Percentiles rank a stretch among this genome's conserved stretches.
These are phyloP conservation scores for Lanistes nyassanus DNA, from an alignment of 1,140 invertebrate species.

Conservation along the genomic window DNA sequence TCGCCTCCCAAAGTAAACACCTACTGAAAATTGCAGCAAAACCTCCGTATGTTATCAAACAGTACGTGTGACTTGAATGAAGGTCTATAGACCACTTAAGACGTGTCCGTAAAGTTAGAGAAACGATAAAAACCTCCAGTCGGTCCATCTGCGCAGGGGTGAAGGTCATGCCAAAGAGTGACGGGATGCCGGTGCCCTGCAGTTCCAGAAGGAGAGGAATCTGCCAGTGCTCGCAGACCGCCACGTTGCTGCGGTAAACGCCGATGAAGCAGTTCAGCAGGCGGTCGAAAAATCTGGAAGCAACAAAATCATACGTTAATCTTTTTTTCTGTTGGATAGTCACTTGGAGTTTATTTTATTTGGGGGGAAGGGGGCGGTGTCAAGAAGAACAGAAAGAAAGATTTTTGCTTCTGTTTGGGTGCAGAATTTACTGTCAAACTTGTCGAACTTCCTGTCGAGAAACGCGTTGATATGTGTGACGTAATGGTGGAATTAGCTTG, in stretches of 20 bases:
- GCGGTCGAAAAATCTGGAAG: constrained; percentile 19
- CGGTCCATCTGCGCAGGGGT: constrained; percentile 18
- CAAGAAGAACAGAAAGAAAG: too few species aligned
- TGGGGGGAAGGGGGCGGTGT: too few species aligned
- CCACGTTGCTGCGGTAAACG: constrained; percentile 13
- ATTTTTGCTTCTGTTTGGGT: too few species aligned
- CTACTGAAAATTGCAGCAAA: not conserved
- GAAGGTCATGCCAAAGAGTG: constrained; percentile 29
- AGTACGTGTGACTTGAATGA: not conserved
- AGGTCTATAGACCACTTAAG: not conserved
- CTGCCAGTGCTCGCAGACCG: constrained; percentile 29
- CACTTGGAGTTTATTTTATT: too few species aligned
- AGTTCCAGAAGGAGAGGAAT: constrained; percentile 28
- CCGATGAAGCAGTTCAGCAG: constrained; percentile 19
- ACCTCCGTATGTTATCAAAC: not conserved
- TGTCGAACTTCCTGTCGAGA: too few species aligned
- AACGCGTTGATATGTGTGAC: too few species aligned
- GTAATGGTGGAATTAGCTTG: too few species aligned
- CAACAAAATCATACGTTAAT: too few species aligned
- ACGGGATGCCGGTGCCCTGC: constrained; percentile 23
- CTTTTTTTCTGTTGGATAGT: too few species aligned
- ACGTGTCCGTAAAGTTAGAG: not conserved
- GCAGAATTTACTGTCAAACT: too few species aligned
- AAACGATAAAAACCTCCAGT: constrained; percentile 11
- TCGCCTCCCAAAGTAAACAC: not conserved